Evolutionary conservation across 2,797 vertebrate species (phyloP).

Genomic region (Neosalanx taihuensis): DNA sequence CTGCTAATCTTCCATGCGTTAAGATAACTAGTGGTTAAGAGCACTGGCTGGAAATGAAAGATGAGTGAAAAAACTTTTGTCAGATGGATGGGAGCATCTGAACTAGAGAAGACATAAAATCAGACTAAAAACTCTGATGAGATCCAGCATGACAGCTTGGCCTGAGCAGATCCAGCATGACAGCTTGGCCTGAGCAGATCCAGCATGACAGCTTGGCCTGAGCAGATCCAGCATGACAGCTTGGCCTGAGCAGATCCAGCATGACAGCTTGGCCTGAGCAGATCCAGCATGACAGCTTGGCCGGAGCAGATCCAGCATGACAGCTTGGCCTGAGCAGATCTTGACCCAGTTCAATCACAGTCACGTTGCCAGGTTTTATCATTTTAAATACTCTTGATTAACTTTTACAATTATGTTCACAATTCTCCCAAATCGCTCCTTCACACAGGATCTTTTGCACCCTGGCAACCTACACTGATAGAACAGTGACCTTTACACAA

Average conservation of each 20-base stretch:
- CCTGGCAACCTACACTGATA: background rate
- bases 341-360: background rate
- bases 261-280: too few relatives aligned
- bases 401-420: background rate
- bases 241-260: too few relatives aligned
- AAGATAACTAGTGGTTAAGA: slow-evolving; percentile 29
- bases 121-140: slow-evolving; percentile 4
- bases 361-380: slow-evolving; percentile 6
- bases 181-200: too few relatives aligned
- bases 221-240: too few relatives aligned
- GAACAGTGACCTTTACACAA: slow-evolving; percentile 13
- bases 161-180: background rate
- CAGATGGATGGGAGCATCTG: slow-evolving; percentile 11
- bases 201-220: too few relatives aligned
- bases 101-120: slow-evolving; percentile 14
- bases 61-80: background rate
- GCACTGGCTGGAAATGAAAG: slow-evolving; percentile 7
- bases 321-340: background rate
- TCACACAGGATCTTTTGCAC: slow-evolving; percentile 1
- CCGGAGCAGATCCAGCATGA: too few relatives aligned
- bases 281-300: too few relatives aligned
- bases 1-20: slow-evolving; percentile 46
- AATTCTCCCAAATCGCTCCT: background rate
- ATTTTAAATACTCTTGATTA: background rate
- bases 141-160: slow-evolving; percentile 15